Percentiles rank a stretch among this genome's conserved stretches.
Conservation (phyloP, 2,113 vertebrate species). For the Syrrhaptes paradoxus region DNA sequence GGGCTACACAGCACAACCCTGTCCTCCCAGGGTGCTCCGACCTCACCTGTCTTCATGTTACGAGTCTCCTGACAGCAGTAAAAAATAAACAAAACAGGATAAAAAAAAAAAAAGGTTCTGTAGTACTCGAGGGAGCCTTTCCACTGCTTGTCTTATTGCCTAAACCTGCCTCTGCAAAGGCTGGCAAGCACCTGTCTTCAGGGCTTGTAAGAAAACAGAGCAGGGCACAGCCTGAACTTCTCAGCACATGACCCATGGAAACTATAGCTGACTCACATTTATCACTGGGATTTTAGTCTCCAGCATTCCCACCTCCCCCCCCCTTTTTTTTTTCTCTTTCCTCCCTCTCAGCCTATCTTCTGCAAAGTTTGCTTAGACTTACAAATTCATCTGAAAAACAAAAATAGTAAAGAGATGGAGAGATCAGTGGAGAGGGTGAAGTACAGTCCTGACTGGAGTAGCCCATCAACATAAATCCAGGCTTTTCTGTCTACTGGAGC, state of each 20-base stretch:
- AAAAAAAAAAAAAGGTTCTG: not conserved
- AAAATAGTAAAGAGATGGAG: not conserved
- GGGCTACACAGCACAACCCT: not conserved
- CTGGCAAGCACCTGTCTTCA: not conserved
- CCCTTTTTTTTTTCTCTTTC: fast-evolving
- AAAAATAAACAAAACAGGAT: not conserved
- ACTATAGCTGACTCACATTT: not conserved
- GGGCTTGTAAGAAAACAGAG: not conserved
- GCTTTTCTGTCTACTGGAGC: not conserved
- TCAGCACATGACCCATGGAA: not conserved
- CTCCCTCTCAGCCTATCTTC: not conserved
- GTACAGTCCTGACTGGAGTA: not conserved
- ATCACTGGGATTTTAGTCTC: not conserved
- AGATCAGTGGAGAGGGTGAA: not conserved
- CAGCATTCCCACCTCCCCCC: too few relatives aligned
- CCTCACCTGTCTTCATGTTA: not conserved
- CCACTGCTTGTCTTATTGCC: fast-evolving
- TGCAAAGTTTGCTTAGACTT: not conserved
- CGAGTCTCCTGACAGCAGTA: not conserved
- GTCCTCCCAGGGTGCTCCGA: not conserved
- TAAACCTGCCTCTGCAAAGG: not conserved
- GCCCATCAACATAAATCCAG: not conserved
- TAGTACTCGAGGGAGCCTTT: not conserved
- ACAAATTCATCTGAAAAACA: not conserved
- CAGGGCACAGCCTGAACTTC: not conserved